Conservation (phyloP, 2,113 vertebrate species). For the Fukomys damarensis region DNA sequence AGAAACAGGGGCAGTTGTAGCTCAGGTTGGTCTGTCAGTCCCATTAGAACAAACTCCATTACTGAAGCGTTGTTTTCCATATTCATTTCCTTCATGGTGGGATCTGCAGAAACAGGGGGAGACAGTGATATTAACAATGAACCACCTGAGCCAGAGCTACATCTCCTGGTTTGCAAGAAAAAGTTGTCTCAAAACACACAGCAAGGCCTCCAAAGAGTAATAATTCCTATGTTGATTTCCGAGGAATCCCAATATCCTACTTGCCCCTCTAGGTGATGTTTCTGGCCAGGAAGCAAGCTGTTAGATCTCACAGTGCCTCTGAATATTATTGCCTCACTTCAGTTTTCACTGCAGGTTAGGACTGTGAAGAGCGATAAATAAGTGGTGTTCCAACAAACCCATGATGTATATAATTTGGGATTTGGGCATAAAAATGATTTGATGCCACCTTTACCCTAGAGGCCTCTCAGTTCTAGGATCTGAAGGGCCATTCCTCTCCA, state of each 20-base stretch:
- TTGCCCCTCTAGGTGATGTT: neutral
- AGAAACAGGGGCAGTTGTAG: conserved; percentile 14
- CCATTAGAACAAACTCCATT: conserved; percentile 31
- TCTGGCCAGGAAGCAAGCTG: neutral
- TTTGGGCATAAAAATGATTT: neutral
- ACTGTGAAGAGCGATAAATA: neutral
- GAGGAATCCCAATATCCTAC: neutral
- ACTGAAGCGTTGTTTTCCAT: conserved; percentile 25
- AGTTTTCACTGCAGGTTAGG: neutral
- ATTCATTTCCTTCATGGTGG: neutral
- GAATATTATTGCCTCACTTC: neutral
- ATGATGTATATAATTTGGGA: too few species aligned
- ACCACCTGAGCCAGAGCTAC: neutral
- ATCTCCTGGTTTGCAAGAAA: neutral
- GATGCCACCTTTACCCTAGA: neutral
- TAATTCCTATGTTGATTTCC: neutral
- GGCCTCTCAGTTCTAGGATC: too few species aligned
- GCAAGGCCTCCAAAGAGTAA: neutral
- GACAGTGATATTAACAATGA: neutral
- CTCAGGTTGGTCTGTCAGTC: conserved; percentile 13
- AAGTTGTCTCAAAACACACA: neutral
- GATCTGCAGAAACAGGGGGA: neutral
- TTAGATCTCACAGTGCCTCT: neutral
- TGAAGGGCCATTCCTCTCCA: too few species aligned
- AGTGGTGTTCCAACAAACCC: rapidly evolving